A percentile compares a stretch with the other conserved stretches of the same genome.
These are phyloP conservation scores for Poeciliopsis retropinna DNA, from an alignment of 2,113 vertebrate species.

Conservation along the genomic window DNA sequence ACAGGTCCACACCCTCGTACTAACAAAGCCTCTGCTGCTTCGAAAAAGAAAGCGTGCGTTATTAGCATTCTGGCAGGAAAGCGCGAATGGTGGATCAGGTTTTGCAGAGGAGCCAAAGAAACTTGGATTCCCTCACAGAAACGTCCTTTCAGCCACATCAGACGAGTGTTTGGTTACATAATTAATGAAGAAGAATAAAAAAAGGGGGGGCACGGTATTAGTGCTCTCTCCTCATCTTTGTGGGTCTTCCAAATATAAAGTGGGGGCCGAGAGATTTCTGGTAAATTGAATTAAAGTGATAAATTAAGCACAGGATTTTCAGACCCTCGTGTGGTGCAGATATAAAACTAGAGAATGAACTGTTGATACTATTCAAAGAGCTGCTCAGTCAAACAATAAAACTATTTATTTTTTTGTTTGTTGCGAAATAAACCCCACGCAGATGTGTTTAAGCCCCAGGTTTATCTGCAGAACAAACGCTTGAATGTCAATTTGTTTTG, in stretches of 20 bases:
- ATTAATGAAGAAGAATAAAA: constrained; percentile 30
- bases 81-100: neutral
- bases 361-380: neutral
- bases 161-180: constrained; percentile 30
- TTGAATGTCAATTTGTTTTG: too few species aligned
- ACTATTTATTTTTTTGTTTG: too few species aligned
- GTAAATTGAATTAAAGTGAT: constrained; percentile 13
- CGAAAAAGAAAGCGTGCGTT: neutral
- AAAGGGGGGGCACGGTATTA: neutral
- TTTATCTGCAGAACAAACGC: too few species aligned
- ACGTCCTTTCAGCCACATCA: constrained; percentile 24
- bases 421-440: too few species aligned
- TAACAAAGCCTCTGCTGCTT: neutral
- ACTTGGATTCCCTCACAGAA: neutral
- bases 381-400: too few species aligned
- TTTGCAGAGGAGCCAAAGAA: neutral
- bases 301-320: neutral
- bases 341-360: neutral
- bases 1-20: constrained; percentile 22
- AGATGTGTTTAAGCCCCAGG: too few species aligned
- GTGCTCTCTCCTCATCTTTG: constrained; percentile 19
- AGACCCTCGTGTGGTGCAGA: neutral
- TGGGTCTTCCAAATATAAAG: constrained; percentile 43
- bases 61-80: neutral
- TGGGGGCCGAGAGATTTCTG: constrained; percentile 13